Base-by-base conservation (phyloP, 1,140 invertebrate species). In the Eurosta solidaginis region DNA sequence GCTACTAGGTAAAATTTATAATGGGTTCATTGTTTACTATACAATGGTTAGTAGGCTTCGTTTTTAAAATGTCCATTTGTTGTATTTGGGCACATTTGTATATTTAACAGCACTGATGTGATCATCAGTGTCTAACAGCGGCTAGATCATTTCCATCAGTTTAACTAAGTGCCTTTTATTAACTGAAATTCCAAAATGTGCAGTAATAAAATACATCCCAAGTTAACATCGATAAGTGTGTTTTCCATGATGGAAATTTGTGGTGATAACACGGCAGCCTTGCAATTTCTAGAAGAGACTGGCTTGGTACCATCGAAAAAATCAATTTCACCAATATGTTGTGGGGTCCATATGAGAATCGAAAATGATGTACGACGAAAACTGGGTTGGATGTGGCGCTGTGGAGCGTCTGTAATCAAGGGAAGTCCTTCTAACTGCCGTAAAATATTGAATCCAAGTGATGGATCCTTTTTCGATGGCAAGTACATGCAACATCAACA, bases 171-270 rank as follows among this genome's bases (percentile, higher is more conserved):
- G 22, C 45, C n/a, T 20, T 50, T 10, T 50, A 29, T 76, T 45
- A 12, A 52, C 0, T 14, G 49, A 4, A 17, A 22, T 22, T 52
- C 17, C 20, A 52, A 4, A 22, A 52, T 52, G 49, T 52, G 7
- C 20, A 52, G 10, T 10, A 52, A 52, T 22, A 52, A 52, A 52
- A 25, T 52, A 25, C 49, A 52, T 25, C 49, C 49, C 4, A 52
- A 52, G 25, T 25, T 52, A 17, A 10, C 6, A 5, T 52, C 49
- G 49, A 52, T 52, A 22, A 52, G 49, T 22, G 49, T 52, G 10
- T 52, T 52, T 25, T 52, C 49, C n/a, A 52, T 52, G 49, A 52
- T 52, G 49, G 49, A 52, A 52, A 52, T 52, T 52, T 52, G 49
- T 25, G 49, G 49, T 0, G 49, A 52, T 22, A 52, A 52, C 20